phyloP scores from a whole-genome alignment of 2,113 vertebrate genomes.

The Pleuronectes platessa region DNA sequence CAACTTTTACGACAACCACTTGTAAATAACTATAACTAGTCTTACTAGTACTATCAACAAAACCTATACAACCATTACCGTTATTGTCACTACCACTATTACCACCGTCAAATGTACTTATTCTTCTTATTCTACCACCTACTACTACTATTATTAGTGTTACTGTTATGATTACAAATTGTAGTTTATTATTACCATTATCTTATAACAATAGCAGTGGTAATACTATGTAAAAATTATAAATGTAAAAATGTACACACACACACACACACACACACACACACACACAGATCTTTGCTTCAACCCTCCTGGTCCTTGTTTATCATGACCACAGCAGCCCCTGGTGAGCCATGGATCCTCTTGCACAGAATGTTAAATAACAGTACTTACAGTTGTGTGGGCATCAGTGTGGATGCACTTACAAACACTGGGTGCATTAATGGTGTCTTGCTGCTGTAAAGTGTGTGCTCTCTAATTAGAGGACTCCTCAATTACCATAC shows the following conservation, averaged over 20 bases:
- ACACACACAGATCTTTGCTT: conserved; percentile 9
- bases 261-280: background rate
- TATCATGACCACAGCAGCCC: conserved; percentile 61
- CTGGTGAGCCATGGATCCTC: conserved; percentile 36
- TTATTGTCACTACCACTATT: background rate
- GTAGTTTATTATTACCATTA: background rate
- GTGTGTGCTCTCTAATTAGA: conserved; percentile 66
- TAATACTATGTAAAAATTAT: background rate
- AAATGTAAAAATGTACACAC: background rate
- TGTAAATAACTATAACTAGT: background rate
- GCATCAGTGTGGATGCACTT: conserved; percentile 36
- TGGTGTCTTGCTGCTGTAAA: conserved; percentile 44
- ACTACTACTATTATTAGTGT: background rate
- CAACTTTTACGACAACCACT: background rate
- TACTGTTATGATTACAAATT: background rate
- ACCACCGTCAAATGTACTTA: too few species aligned
- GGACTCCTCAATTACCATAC: conserved; percentile 47
- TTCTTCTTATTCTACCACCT: too few species aligned
- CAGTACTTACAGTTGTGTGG: conserved; percentile 30
- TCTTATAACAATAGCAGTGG: background rate
- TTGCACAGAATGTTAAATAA: conserved; percentile 64
- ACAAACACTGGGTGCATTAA: conserved; percentile 59
- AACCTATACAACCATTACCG: background rate
- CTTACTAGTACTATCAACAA: background rate
- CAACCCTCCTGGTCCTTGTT: conserved; percentile 48